Evolutionary conservation across 2,888 invertebrate genomes (phyloP), one percentile per base, ranked within the genome.

Genomic region (Odontocolon sp.): DNA sequence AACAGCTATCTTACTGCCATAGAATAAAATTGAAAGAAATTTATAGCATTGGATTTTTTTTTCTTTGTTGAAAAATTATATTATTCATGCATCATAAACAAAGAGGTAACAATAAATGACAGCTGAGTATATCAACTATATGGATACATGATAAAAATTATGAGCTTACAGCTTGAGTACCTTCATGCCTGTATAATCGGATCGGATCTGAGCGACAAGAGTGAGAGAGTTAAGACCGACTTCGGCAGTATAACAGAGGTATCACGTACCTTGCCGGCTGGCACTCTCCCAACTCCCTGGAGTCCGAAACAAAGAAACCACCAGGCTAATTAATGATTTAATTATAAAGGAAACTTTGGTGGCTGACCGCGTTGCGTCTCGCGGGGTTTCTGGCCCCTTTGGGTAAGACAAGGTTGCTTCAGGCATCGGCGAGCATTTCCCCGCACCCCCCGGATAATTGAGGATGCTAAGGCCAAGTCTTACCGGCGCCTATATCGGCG

Each of bases 291-390:
- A 79, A 77, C 18, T 71, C 68, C 73, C 54, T 21, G 4, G 54
- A 21, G 67, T 33, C 56, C 45, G 74, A 80, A 83, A 81, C 78
- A 77, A 81, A 81, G 83, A 83, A 84, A 84, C 66, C 70, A 57
- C 52, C 59, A 59, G 78, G 66, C 82, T 85, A 87, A 88, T 87
- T 87, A 87, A 86, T 88, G 88, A 88, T 88, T 88, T 84, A 87
- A 88, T 88, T 88, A 86, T 81, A 85, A 84, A 84, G 81, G 84
- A 85, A 86, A 86, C 77, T 87, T 87, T 81, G 78, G 84, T 79
- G 83, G 84, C 72, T 77, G 70, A 76, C 81, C 84, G 78, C 45
- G 50, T 26, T 33, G 40, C 21, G 68, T 77, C 77, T 72, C 77
- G 47, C 68, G 77, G 71, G 71, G 57, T 50, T 56, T 68, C 42